Base-by-base conservation (phyloP, 1,140 invertebrate genomes). In the Cyclargus thomasi region DNA sequence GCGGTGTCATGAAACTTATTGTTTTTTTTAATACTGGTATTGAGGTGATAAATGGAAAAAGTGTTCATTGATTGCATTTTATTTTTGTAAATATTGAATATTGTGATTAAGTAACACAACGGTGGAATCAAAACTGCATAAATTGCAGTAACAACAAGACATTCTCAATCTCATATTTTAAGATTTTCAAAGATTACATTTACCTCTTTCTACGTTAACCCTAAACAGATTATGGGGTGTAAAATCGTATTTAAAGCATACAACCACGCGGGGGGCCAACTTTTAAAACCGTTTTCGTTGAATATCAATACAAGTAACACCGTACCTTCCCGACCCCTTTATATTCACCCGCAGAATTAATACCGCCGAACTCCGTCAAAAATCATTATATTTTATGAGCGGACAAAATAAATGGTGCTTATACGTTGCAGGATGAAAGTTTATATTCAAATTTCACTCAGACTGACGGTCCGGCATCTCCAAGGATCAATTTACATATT, bases 321-420 rank as follows among this genome's bases (percentile, higher is more conserved):
- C 75, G 77, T 79, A 80, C 77, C 78, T 84, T 83, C 81, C 76
- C 78, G 71, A 71, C 77, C 74, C 73, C 69, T 74, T 77, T 76
- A 77, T 77, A 75, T 66, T 70, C 70, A 73, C 73, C 84, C 83
- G 74, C 82, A 84, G 79, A 82, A 86, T 89, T 86, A 87, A 86
- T 85, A 86, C 78, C 74, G 76, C 80, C 74, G 70, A 79, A 81
- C 81, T 78, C 72, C 80, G 84, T 85, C 86, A 87, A 88, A 90
- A 90, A 88, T 87, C 83, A 90, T 90, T 88, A 90, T 87, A 90
- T 88, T 90, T 90, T 88, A 90, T 86, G 82, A 70, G 73, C 77
- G 85, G 80, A 74, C 81, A 72, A 85, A 90, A 87, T 86, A 90
- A 88, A 88, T 88, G 87, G 76, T 80, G 81, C 83, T 84, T 87